Base-by-base conservation (phyloP, 2,797 vertebrate genomes). In the Tapera naevia region DNA sequence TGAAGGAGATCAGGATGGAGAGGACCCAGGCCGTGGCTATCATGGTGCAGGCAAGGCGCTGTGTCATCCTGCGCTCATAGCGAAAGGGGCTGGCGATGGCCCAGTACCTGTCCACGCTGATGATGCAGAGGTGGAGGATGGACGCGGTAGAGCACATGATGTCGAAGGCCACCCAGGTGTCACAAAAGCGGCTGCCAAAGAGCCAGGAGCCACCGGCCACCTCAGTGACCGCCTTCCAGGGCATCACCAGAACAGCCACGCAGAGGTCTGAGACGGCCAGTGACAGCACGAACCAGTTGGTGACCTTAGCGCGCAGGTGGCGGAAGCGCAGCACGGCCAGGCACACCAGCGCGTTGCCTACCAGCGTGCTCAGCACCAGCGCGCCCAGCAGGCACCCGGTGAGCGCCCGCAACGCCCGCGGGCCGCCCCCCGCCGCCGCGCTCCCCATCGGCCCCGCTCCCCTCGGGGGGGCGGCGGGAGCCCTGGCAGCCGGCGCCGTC, bases 91-190 rank as follows among this genome's bases (percentile, higher is more conserved):
- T 98, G 67, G 98, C 97, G 2, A 98, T 98, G 93, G 98, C 98
- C 98, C 98, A 98, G 96, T 98, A 98, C 23, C 98, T 97, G 94
- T 99, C 98, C 93, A 99, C 96, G 73, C 98, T 98, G 95, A 99
- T 98, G 84, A 99, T 98, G 95, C 98, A 98, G 78, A 99, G 96
- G 91, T 98, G 98, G 22, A 98, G 96, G 94, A 98, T 98, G 92
- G 98, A 99, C 24, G 98, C 98, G 0, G 98, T 98, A 89, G 98
- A 98, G 95, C 98, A 98, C 98, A 98, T 98, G 73, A 98, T 98
- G 97, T 98, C 98, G 0, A 98, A 99, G 43, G 98, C 98, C 65
- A 98, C 98, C 98, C 98, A 99, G 16, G 98, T 96, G 41, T 98
- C 98, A 13, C 98, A 98, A 25, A 99, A 98, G 43, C 3, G 85